Conservation (phyloP, 2,888 invertebrate genomes). For the Aphidius colemani region DNA sequence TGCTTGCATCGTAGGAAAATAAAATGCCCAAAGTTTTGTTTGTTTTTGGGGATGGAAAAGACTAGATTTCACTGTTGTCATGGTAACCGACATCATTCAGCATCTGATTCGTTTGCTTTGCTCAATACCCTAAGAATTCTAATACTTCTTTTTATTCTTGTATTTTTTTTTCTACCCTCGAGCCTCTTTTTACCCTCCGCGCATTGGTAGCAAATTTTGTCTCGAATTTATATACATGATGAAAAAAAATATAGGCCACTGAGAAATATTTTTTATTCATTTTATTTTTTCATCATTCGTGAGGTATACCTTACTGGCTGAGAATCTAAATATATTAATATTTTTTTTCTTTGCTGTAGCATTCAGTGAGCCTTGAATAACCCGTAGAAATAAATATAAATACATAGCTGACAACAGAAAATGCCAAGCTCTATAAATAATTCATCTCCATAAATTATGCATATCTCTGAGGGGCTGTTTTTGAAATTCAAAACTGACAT, state of each 20-base stretch:
- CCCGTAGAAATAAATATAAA: too few species aligned
- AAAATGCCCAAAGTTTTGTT: constrained; percentile 1
- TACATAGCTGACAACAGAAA: too few species aligned
- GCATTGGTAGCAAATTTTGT: too few species aligned
- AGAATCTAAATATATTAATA: too few species aligned
- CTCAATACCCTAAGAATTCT: neutral
- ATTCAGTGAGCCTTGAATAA: too few species aligned
- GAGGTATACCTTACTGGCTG: too few species aligned
- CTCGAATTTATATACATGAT: too few species aligned
- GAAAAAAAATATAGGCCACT: too few species aligned
- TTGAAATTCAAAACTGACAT: constrained; percentile 8
- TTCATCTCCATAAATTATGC: constrained; percentile 54
- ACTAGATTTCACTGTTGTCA: constrained; percentile 46
- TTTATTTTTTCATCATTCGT: too few species aligned
- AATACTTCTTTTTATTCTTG: neutral
- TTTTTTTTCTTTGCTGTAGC: too few species aligned
- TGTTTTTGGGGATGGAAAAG: constrained; percentile 6
- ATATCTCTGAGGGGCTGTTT: constrained; percentile 23
- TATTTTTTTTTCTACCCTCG: constrained; percentile 11
- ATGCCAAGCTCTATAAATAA: constrained; percentile 52
- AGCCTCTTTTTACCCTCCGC: neutral
- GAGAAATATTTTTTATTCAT: too few species aligned
- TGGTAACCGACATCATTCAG: constrained; percentile 56
- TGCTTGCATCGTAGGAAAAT: too few species aligned
- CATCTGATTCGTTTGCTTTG: constrained; percentile 15